A percentile compares a stretch with the other conserved stretches of the same genome.
Evolutionary conservation across 2,888 invertebrate genomes (phyloP).

Genomic region (Heliconius charithonia): DNA sequence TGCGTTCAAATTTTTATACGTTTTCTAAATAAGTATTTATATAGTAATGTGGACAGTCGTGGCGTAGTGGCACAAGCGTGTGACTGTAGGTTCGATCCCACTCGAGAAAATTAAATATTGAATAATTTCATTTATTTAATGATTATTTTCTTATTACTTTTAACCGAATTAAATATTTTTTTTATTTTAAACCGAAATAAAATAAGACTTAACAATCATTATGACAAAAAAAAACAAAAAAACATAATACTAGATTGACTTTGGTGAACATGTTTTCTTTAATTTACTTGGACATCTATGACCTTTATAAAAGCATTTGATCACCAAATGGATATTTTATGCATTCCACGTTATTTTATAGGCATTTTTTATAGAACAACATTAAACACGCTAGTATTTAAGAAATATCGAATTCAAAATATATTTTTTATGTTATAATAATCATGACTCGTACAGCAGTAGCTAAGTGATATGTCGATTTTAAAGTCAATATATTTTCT

Average conservation of each 20-base stretch:
- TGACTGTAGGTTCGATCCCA: too few relatives aligned
- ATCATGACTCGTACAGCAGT: neutral
- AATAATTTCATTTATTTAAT: too few relatives aligned
- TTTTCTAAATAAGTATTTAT: too few relatives aligned
- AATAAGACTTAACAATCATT: neutral
- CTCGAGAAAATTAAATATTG: too few relatives aligned
- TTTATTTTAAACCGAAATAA: too few relatives aligned
- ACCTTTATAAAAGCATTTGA: conserved; percentile 10
- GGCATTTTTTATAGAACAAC: neutral
- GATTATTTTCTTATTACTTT: too few relatives aligned
- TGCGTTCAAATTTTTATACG: too few relatives aligned
- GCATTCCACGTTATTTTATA: conserved; percentile 3
- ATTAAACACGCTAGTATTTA: neutral
- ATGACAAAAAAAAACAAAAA: neutral
- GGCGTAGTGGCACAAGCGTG: too few relatives aligned
- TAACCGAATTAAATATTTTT: too few relatives aligned
- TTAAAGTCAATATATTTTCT: neutral
- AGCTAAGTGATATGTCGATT: neutral
- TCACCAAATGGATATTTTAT: conserved; percentile 6
- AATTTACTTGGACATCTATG: conserved; percentile 12
- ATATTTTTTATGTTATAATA: neutral
- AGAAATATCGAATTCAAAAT: neutral
- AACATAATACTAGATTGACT: conserved; percentile 5
- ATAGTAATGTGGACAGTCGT: too few relatives aligned
- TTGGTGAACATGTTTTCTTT: conserved; percentile 7